phyloP scores from a whole-genome alignment of 2,113 vertebrate species.

The Myrmophylax atrothorax region DNA sequence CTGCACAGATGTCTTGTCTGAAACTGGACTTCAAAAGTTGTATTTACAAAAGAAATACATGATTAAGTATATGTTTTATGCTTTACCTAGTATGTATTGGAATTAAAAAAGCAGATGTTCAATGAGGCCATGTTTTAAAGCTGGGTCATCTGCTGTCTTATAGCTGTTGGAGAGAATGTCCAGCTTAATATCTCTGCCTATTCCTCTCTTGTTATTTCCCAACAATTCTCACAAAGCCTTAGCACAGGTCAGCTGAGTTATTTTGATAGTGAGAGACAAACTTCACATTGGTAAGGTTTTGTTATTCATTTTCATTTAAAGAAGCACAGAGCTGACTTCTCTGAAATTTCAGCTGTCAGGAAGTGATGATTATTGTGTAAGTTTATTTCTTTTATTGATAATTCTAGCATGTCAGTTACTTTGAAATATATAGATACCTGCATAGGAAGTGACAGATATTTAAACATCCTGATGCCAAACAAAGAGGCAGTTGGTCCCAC shows the following conservation, averaged over 20 bases:
- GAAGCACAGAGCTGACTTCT: neutral
- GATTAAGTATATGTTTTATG: neutral
- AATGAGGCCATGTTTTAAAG: neutral
- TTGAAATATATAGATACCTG: neutral
- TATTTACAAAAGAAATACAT: neutral
- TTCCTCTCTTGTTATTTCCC: conserved; percentile 40
- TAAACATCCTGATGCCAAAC: neutral
- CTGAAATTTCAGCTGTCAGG: conserved; percentile 22
- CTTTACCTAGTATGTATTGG: neutral
- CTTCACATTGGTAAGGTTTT: neutral
- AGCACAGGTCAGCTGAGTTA: conserved; percentile 57
- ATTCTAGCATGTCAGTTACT: neutral
- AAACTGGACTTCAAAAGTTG: conserved; percentile 1
- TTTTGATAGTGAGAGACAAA: conserved; percentile 50
- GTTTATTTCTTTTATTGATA: conserved; percentile 10
- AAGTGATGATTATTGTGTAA: conserved; percentile 16
- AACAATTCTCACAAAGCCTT: conserved; percentile 32
- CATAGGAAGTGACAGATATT: neutral
- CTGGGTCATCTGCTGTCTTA: neutral
- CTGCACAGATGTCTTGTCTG: neutral
- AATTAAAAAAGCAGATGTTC: neutral
- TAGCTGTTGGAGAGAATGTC: neutral
- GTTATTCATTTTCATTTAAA: neutral
- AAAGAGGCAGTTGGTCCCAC: conserved; percentile 6
- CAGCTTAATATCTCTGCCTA: neutral